These are phyloP conservation scores for Adelosebastes latens DNA, from an alignment of 2,797 vertebrate species.

Conservation along the genomic window DNA sequence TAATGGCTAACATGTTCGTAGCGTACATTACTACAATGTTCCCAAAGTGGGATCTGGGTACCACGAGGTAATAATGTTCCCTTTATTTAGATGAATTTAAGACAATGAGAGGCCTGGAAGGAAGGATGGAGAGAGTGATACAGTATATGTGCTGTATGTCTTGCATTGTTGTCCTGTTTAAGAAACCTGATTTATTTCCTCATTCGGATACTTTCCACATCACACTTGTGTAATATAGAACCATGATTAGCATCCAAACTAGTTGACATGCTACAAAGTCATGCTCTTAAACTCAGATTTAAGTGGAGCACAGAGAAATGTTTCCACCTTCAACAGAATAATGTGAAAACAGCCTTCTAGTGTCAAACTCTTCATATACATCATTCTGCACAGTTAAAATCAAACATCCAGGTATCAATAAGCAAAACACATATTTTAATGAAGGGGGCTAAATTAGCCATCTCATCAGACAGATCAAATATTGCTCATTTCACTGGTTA, in stretches of 20 bases:
- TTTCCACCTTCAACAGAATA: too few species aligned
- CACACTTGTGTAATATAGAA: neutral
- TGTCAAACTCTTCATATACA: too few species aligned
- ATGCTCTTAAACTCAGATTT: too few species aligned
- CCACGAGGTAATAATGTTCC: neutral
- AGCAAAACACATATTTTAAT: neutral
- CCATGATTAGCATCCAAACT: neutral
- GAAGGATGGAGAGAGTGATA: too few species aligned
- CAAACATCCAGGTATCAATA: neutral
- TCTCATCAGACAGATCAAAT: neutral
- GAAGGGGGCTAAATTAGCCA: neutral
- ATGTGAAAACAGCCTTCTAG: too few species aligned
- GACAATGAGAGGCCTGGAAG: too few species aligned
- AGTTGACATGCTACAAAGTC: neutral
- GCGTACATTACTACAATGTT: neutral
- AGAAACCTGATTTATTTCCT: neutral
- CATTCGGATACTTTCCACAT: neutral
- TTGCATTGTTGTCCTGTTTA: neutral
- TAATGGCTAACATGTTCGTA: neutral
- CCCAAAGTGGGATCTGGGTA: too few species aligned
- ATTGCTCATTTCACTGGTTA: neutral
- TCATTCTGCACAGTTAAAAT: neutral
- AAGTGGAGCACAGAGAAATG: too few species aligned
- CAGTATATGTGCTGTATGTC: neutral
- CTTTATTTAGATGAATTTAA: neutral